Conservation (phyloP, 1,140 invertebrate genomes). For the Drosophila fuyamai region DNA sequence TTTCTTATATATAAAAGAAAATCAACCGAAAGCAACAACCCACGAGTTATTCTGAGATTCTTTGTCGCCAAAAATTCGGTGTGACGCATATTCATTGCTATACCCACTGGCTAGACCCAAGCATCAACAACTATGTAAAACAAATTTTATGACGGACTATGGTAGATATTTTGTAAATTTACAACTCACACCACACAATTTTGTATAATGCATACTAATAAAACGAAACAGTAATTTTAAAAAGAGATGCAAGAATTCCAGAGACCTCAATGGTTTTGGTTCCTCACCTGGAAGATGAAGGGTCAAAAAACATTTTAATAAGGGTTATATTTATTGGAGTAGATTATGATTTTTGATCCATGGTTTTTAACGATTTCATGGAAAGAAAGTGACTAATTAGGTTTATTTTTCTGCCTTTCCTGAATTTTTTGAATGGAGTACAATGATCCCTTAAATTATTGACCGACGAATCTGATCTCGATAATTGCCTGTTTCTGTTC, state of each 20-base stretch:
- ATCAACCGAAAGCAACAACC: constrained; percentile 9
- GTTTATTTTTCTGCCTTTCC: background rate
- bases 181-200: constrained; percentile 70
- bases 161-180: constrained; percentile 80
- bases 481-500: constrained; percentile 5
- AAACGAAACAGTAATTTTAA: constrained; percentile 50
- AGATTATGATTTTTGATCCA: too few relatives aligned
- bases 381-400: background rate
- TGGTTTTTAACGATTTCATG: background rate
- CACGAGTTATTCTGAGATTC: constrained; percentile 34
- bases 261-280: background rate
- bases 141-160: constrained; percentile 71
- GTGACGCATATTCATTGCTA: constrained; percentile 16
- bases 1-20: constrained; percentile 34
- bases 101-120: constrained; percentile 28
- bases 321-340: too few relatives aligned
- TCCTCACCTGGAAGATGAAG: too few relatives aligned
- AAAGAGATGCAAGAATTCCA: background rate
- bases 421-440: background rate
- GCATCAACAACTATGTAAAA: constrained; percentile 53
- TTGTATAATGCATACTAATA: constrained; percentile 62
- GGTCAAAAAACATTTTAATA: too few relatives aligned
- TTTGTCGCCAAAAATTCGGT: constrained; percentile 16
- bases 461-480: background rate
- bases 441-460: constrained; percentile 17